Percentiles rank a stretch among this genome's conserved stretches.
These are phyloP conservation scores for Lycophotia porphyrea DNA, from an alignment of 2,888 invertebrate genomes.

Conservation along the genomic window DNA sequence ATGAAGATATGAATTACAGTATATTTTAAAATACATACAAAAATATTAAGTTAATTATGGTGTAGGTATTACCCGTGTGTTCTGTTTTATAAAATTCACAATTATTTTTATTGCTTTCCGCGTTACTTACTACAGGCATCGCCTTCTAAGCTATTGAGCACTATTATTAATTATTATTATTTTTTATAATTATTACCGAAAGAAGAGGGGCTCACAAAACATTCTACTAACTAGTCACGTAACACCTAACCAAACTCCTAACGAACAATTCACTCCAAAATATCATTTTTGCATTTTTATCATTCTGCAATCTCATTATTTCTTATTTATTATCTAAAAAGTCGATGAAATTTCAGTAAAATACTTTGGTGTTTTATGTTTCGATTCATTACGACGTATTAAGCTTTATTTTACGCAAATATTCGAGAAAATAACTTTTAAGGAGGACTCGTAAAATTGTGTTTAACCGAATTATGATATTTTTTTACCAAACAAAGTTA, in stretches of 20 bases:
- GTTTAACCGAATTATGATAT: conserved; percentile 48
- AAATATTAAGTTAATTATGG: conserved; percentile 86
- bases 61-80: conserved; percentile 77
- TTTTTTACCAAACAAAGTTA: conserved; percentile 63
- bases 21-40: conserved; percentile 89
- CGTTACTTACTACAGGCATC: conserved; percentile 76
- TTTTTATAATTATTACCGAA: conserved; percentile 84
- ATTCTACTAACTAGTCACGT: conserved; percentile 83
- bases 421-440: conserved; percentile 59
- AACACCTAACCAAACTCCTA: conserved; percentile 81
- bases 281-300: conserved; percentile 79
- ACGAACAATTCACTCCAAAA: conserved; percentile 85
- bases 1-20: conserved; percentile 90
- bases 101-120: conserved; percentile 87
- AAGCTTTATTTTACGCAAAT: conserved; percentile 65
- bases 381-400: conserved; percentile 82
- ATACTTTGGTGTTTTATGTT: conserved; percentile 89
- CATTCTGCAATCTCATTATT: conserved; percentile 72
- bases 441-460: conserved; percentile 56
- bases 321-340: conserved; percentile 89
- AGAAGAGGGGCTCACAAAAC: conserved; percentile 84
- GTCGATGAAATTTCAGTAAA: conserved; percentile 88
- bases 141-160: conserved; percentile 87
- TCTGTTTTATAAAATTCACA: conserved; percentile 83
- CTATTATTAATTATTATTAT: conserved; percentile 81